Evolutionary conservation across 2,888 invertebrate genomes (phyloP).

Genomic region (Ichneumoninae sp.): DNA sequence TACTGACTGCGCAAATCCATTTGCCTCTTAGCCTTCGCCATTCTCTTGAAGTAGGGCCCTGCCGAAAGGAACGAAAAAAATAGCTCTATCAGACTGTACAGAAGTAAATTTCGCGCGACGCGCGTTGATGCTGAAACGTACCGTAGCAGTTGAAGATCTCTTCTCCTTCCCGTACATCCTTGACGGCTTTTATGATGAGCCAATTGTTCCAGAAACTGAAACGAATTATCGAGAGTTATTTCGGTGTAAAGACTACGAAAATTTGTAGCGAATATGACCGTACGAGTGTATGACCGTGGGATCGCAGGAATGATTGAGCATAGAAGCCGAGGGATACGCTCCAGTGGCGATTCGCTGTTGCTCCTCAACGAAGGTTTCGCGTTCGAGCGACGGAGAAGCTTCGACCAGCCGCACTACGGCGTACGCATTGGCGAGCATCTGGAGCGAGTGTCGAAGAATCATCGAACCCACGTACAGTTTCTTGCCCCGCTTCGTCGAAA

Average conservation of each 20-base stretch:
- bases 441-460: slow-evolving; percentile 91
- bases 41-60: slow-evolving; percentile 90
- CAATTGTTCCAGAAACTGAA: slow-evolving; percentile 89
- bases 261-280: slow-evolving; percentile 19
- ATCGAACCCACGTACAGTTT: slow-evolving; percentile 88
- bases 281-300: slow-evolving; percentile 83
- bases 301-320: slow-evolving; percentile 97
- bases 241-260: background rate
- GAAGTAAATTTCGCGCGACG: background rate
- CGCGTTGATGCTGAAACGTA: slow-evolving; percentile 69
- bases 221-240: slow-evolving; percentile 66
- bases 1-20: slow-evolving; percentile 89
- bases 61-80: slow-evolving; percentile 53
- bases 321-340: slow-evolving; percentile 93
- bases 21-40: slow-evolving; percentile 87
- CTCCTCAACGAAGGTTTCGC: slow-evolving; percentile 72
- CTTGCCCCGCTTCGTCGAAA: slow-evolving; percentile 71
- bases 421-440: slow-evolving; percentile 93
- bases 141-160: slow-evolving; percentile 96
- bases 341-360: slow-evolving; percentile 90
- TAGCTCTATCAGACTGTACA: background rate
- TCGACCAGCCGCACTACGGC: slow-evolving; percentile 86
- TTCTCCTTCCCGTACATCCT: slow-evolving; percentile 87
- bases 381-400: slow-evolving; percentile 60
- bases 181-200: slow-evolving; percentile 89